Evolutionary conservation across 2,797 vertebrate genomes (phyloP).

Genomic region (Bovichtus variegatus): DNA sequence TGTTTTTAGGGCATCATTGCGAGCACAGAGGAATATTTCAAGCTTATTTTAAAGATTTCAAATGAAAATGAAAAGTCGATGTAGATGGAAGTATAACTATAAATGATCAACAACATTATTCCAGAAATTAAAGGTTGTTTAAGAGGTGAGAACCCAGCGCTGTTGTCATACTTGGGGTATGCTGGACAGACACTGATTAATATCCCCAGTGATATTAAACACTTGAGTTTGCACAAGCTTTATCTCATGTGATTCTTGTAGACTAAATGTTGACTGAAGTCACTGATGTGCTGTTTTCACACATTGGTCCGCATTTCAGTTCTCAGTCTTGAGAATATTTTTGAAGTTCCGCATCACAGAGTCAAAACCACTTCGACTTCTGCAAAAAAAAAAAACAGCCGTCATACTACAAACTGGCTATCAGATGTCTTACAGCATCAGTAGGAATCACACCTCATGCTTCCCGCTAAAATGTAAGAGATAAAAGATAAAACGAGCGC

Average conservation of each 20-base stretch:
- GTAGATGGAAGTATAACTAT: background rate
- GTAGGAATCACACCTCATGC: constrained; percentile 1
- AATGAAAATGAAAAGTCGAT: background rate
- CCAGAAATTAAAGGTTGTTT: background rate
- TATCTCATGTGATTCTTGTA: background rate
- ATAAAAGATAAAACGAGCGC: constrained; percentile 10
- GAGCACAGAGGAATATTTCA: background rate
- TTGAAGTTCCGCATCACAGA: background rate
- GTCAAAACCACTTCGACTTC: background rate
- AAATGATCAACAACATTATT: background rate
- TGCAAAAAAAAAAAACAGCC: background rate
- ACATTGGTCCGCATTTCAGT: background rate
- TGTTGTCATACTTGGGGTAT: background rate
- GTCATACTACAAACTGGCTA: background rate
- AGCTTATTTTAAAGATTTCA: background rate
- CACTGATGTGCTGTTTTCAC: background rate
- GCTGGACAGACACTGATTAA: background rate
- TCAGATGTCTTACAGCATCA: constrained; percentile 14
- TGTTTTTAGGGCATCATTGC: no score
- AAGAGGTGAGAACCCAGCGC: background rate
- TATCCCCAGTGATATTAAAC: background rate
- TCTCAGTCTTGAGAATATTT: background rate
- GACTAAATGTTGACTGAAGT: constrained; percentile 22
- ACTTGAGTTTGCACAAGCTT: background rate
- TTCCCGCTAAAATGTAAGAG: background rate